Base-by-base conservation (phyloP, 1,140 invertebrate genomes). In the Aphidius ervi region DNA sequence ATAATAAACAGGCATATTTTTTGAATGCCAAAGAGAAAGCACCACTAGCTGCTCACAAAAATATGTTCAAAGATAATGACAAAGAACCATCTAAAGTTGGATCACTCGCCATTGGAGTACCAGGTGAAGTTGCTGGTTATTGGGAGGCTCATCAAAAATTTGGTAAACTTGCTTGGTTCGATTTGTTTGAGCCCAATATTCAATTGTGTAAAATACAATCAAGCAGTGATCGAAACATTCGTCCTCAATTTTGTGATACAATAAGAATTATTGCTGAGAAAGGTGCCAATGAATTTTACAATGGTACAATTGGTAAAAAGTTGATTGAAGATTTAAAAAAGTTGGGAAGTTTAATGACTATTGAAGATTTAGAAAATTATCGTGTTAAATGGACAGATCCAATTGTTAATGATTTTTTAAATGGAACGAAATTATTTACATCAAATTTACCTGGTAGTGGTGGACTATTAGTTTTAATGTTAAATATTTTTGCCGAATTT, bases 111-210 rank as follows among this genome's bases (percentile, higher is more conserved):
- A 86, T 95, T 37, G 93, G 85, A 0, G 90, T 97, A 9, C 95
- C 96, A 6, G 96, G 95, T 3, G 95, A 98, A 76, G 70, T 98
- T 1, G 86, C 86, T 61, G 96, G 95, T 4, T 94, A 94, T 70
- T 90, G 91, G 86, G 84, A 86, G 60, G 90, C 92, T 1, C 88
- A 96, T 72, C 76, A 88, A 67, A 82, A 82, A 56, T 97, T 91
- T 78, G 94, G 94, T 4, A 85, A 83, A 66, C 76, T 98, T 1
- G 84, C 87, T 0, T 99, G 96, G 95, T 77, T 79, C 6, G 84
- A 88, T 1, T 75, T 99, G 2, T 84, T 98, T 31, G 71, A 84
- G 40, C 93, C 94, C 0, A 85, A 88, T 1, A 84, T 94, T 6
- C 76, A 88, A 63, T 75, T 96, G 5, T 94, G 91, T 68, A 16